These are phyloP conservation scores for Lissocephala sabroskyi DNA, from an alignment of 2,888 invertebrate genomes.

Conservation along the genomic window DNA sequence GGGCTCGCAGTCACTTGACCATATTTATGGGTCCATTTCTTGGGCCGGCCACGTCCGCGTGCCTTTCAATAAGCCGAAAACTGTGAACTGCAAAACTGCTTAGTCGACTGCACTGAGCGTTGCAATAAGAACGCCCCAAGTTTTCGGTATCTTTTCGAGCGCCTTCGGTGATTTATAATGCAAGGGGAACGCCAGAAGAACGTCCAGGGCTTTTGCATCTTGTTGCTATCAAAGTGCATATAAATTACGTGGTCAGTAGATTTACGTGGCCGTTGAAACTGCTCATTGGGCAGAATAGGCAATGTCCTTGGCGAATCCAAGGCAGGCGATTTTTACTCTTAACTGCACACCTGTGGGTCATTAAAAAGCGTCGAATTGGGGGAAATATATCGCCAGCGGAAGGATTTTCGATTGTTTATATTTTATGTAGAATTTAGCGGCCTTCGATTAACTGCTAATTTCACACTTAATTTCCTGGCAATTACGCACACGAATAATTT, in stretches of 20 bases:
- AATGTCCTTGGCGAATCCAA: background rate
- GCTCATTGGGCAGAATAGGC: background rate
- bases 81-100: too few relatives aligned
- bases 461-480: constrained; percentile 14
- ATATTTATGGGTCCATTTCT: constrained; percentile 38
- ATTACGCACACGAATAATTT: constrained; percentile 17
- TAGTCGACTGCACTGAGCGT: constrained; percentile 31
- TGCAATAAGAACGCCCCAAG: constrained; percentile 9
- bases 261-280: constrained; percentile 8
- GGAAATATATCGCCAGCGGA: too few relatives aligned
- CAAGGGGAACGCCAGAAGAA: too few relatives aligned
- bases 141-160: background rate
- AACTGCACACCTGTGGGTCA: constrained; percentile 20
- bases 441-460: constrained; percentile 25
- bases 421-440: too few relatives aligned
- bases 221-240: constrained; percentile 61
- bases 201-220: constrained; percentile 40
- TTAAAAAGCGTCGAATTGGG: too few relatives aligned
- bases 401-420: too few relatives aligned
- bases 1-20: constrained; percentile 31
- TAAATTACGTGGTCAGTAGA: constrained; percentile 45
- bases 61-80: constrained; percentile 61
- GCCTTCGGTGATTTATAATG: constrained; percentile 49
- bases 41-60: background rate
- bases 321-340: background rate